A percentile compares a stretch with the other conserved stretches of the same genome.
These are phyloP conservation scores for Perca flavescens DNA, from an alignment of 2,113 vertebrate genomes.

Conservation along the genomic window DNA sequence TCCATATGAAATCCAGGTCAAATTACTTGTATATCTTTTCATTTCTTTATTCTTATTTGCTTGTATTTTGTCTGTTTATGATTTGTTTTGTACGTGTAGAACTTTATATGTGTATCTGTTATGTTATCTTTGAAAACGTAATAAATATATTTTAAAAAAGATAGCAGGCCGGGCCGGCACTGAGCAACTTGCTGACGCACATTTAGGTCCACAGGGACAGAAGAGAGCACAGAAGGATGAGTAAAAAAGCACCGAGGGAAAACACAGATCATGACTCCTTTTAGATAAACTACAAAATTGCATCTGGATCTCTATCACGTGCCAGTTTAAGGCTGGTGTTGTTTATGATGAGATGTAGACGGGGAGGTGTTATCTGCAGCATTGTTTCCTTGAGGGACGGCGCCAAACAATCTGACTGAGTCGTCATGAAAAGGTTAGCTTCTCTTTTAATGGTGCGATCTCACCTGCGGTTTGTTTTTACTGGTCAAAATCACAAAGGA, in stretches of 20 bases:
- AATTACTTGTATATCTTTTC: too few species aligned
- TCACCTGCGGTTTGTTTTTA: slow-evolving; percentile 19
- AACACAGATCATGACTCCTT: slow-evolving; percentile 45
- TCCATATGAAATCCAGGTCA: too few species aligned
- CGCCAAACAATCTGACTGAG: slow-evolving; percentile 12
- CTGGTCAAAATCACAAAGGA: not conserved
- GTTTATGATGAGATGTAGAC: slow-evolving; percentile 28
- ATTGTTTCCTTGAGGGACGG: not conserved
- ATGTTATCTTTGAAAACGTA: too few species aligned
- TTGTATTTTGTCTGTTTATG: too few species aligned
- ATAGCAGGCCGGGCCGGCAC: slow-evolving; percentile 24
- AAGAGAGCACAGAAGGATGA: slow-evolving; percentile 54
- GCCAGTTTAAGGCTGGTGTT: slow-evolving; percentile 22
- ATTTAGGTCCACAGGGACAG: slow-evolving; percentile 53
- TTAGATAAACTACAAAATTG: slow-evolving; percentile 41
- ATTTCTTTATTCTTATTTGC: too few species aligned
- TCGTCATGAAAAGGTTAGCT: slow-evolving; percentile 1
- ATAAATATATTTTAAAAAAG: slow-evolving; percentile 14
- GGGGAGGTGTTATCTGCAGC: slow-evolving; percentile 3
- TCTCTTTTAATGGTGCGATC: slow-evolving; percentile 45
- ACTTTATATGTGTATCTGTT: too few species aligned
- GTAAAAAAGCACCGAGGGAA: slow-evolving; percentile 45
- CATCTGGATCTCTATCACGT: slow-evolving; percentile 28
- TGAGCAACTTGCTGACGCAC: slow-evolving; percentile 73
- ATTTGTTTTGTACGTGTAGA: too few species aligned